These are phyloP conservation scores for Microctonus aethiopoides DNA, from an alignment of 2,888 invertebrate species.

Conservation along the genomic window DNA sequence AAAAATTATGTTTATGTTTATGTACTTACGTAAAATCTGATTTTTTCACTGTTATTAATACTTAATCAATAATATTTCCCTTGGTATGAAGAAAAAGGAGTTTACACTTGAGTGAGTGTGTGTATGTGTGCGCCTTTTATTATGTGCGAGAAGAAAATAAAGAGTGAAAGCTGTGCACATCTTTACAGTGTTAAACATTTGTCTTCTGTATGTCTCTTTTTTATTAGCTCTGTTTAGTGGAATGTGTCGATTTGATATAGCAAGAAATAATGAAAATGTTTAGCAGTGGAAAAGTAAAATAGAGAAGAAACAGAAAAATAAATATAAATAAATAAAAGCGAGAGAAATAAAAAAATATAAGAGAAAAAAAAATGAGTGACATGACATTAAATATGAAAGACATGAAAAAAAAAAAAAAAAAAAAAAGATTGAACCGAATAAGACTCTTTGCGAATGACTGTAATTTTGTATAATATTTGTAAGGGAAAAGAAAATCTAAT, in stretches of 20 bases:
- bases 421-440: conserved; percentile 42
- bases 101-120: neutral
- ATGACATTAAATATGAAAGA: conserved; percentile 27
- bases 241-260: conserved; percentile 20
- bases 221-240: neutral
- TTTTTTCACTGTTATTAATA: neutral
- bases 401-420: conserved; percentile 33
- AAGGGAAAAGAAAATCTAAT: conserved; percentile 63
- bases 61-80: neutral
- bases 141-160: neutral
- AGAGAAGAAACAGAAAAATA: no score
- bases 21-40: neutral
- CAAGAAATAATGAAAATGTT: conserved; percentile 19
- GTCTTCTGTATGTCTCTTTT: neutral
- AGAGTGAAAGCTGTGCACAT: neutral
- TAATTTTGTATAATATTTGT: conserved; percentile 67
- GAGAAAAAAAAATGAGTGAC: conserved; percentile 23
- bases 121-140: neutral
- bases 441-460: conserved; percentile 63
- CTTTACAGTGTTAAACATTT: neutral
- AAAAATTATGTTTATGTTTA: no score
- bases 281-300: conserved; percentile 11
- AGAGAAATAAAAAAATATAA: conserved; percentile 17
- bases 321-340: neutral
- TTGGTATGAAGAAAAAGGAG: conserved; percentile 1